phyloP scores from a whole-genome alignment of 2,113 vertebrate species.

The Platichthys flesus region DNA sequence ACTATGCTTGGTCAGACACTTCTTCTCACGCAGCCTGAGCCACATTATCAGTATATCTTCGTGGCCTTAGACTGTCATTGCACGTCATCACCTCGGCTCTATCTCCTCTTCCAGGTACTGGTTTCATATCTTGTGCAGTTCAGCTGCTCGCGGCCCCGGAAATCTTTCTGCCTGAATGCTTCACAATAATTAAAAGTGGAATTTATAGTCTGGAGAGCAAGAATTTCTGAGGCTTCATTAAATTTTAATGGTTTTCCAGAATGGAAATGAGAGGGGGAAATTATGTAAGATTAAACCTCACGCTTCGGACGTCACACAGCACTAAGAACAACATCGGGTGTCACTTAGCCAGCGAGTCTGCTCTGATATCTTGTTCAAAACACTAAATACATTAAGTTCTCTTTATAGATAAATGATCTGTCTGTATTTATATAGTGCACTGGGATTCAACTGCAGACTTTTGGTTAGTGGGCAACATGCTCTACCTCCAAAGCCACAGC shows the following conservation, averaged over 20 bases:
- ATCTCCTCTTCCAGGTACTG: slow-evolving; percentile 19
- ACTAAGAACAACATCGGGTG: slow-evolving; percentile 28
- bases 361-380: neutral
- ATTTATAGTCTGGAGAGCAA: slow-evolving; percentile 55
- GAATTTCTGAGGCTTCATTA: slow-evolving; percentile 55
- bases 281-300: slow-evolving; percentile 59
- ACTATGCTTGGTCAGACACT: neutral
- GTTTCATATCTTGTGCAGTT: slow-evolving; percentile 35
- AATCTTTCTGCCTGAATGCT: slow-evolving; percentile 50
- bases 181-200: slow-evolving; percentile 70
- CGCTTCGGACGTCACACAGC: slow-evolving; percentile 20
- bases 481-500: no score
- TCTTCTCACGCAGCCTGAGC: neutral
- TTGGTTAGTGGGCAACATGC: no score
- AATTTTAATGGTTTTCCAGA: slow-evolving; percentile 64
- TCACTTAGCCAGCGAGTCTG: neutral
- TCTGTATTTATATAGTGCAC: no score
- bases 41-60: neutral
- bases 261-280: slow-evolving; percentile 22
- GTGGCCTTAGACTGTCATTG: slow-evolving; percentile 9
- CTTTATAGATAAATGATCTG: no score
- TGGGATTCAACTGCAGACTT: no score
- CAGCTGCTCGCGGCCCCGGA: slow-evolving; percentile 17
- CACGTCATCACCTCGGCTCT: slow-evolving; percentile 22
- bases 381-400: neutral